A percentile compares a stretch with the other conserved stretches of the same genome.
phyloP scores from a whole-genome alignment of 1,140 invertebrate genomes.

The Drosophila bipectinata region DNA sequence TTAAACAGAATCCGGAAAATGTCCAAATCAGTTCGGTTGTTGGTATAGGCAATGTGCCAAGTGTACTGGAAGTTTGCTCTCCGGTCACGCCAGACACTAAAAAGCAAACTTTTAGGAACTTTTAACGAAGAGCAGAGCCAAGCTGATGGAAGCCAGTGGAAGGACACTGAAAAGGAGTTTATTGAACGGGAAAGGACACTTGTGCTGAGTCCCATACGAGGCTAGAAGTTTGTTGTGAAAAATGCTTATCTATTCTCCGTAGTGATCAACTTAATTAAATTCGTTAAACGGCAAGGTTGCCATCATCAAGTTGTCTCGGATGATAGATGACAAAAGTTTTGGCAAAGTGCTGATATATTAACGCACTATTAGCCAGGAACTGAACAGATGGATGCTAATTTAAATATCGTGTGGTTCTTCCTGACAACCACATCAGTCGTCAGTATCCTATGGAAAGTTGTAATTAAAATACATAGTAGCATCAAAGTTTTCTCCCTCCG shows the following conservation, averaged over 20 bases:
- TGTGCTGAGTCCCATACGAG: conserved; percentile 17
- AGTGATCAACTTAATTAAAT: conserved; percentile 78
- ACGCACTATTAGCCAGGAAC: conserved; percentile 52
- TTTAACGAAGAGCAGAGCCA: conserved; percentile 65
- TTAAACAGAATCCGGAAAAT: conserved; percentile 31
- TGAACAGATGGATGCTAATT: conserved; percentile 60
- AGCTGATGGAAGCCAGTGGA: conserved; percentile 10
- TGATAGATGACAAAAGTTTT: conserved; percentile 44
- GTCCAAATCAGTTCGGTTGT: conserved; percentile 38
- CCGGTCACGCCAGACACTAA: conserved; percentile 26
- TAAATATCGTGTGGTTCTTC: conserved; percentile 62
- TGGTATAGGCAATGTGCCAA: conserved; percentile 66
- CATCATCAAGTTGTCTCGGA: conserved; percentile 47
- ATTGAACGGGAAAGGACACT: conserved; percentile 16
- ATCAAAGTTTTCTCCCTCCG: conserved; percentile 55
- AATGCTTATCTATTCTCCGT: conserved; percentile 60
- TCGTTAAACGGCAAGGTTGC: conserved; percentile 52
- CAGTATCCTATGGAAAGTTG: conserved; percentile 46
- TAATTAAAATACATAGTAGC: conserved; percentile 73
- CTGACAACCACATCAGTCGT: conserved; percentile 36
- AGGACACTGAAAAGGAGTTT: conserved; percentile 30
- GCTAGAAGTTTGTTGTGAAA: conserved; percentile 56
- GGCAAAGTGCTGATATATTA: conserved; percentile 29
- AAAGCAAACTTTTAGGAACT: conserved; percentile 67
- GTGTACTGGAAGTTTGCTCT: conserved; percentile 37